These are phyloP conservation scores for Rhabditophanes sp. DNA, from an alignment of 2,888 invertebrate species.

Conservation along the genomic window DNA sequence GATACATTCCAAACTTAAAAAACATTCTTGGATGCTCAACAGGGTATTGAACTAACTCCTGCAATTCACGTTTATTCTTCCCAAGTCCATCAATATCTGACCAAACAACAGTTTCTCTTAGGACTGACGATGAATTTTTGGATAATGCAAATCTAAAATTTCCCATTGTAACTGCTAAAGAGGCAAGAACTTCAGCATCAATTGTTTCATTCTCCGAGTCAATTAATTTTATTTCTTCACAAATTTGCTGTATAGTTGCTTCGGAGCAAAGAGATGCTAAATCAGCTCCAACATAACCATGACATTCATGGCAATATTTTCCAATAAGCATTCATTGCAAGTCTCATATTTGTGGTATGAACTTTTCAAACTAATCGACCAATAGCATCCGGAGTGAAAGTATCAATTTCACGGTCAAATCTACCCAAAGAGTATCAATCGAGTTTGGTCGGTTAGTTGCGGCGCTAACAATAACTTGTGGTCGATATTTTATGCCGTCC, in stretches of 20 bases:
- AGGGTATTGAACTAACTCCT: slow-evolving; percentile 94
- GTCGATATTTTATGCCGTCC: slow-evolving; percentile 97
- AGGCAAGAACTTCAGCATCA: slow-evolving; percentile 55
- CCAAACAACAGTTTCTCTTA: slow-evolving; percentile 98
- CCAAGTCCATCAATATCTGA: slow-evolving; percentile 50
- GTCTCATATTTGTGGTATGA: slow-evolving; percentile 99
- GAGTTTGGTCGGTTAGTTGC: slow-evolving; percentile 98
- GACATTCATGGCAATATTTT: slow-evolving; percentile 96
- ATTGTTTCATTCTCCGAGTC: slow-evolving; percentile 98
- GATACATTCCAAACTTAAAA: slow-evolving; percentile 99
- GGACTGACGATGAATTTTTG: slow-evolving; percentile 92
- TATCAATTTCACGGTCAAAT: slow-evolving; percentile 67
- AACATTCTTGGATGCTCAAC: slow-evolving; percentile 99
- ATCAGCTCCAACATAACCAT: slow-evolving; percentile 98
- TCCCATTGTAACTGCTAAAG: slow-evolving; percentile 55
- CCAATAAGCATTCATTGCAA: slow-evolving; percentile 91
- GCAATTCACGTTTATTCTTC: slow-evolving; percentile 59
- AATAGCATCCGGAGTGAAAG: slow-evolving; percentile 95
- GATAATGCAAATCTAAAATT: slow-evolving; percentile 77
- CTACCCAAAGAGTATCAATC: slow-evolving; percentile 89
- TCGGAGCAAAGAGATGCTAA: slow-evolving; percentile 95
- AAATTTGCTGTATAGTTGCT: slow-evolving; percentile 93
- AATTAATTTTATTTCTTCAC: slow-evolving; percentile 99
- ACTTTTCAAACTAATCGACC: slow-evolving; percentile 88
- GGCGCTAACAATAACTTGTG: slow-evolving; percentile 98